Evolutionary conservation across 2,888 invertebrate species (phyloP), one percentile per base, ranked within the genome.

Genomic region (Busseola fusca): DNA sequence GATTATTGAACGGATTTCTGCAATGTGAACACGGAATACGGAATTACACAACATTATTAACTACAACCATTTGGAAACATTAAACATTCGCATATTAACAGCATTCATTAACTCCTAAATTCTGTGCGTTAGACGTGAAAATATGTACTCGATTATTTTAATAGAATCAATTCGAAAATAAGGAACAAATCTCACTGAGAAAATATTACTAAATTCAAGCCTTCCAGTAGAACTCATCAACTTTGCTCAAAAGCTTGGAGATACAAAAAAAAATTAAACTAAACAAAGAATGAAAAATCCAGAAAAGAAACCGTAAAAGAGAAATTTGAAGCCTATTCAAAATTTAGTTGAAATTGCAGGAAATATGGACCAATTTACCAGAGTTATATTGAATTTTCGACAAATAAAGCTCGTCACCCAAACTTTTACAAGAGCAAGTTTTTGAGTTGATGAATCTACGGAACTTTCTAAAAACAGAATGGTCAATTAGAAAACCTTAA

Each of bases 81-180:
- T 59, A 62, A 69, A 83, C 63, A 69, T 68, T 73, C 74, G 74
- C 78, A 65, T 78, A 83, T 83, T 71, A 74, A 83, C 78, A 83
- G 83, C 81, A 52, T 76, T 81, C 68, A 66, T 74, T 75, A 60
- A 69, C n/a, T 56, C 16, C 71, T 72, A 80, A 75, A 59, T 71
- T 70, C 64, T 83, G 83, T 83, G 80, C 80, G 83, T 76, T 74
- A 66, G 72, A 74, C 67, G 25, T 80, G 25, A 65, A 67, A n/a
- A n/a, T n/a, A 54, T 64, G 21, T 74, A 45, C 37, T 64, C 50
- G 48, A 69, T 58, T 69, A 64, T 69, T 67, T 62, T 66, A 77
- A 73, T 48, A 69, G 27, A 69, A 69, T 30, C 64, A 3, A 40
- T 27, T 18, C 0, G 0, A 48, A 25, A 3, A 21, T 10, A 50